Base-by-base conservation (phyloP, 2,888 invertebrate species). In the Campoplex capitator region DNA sequence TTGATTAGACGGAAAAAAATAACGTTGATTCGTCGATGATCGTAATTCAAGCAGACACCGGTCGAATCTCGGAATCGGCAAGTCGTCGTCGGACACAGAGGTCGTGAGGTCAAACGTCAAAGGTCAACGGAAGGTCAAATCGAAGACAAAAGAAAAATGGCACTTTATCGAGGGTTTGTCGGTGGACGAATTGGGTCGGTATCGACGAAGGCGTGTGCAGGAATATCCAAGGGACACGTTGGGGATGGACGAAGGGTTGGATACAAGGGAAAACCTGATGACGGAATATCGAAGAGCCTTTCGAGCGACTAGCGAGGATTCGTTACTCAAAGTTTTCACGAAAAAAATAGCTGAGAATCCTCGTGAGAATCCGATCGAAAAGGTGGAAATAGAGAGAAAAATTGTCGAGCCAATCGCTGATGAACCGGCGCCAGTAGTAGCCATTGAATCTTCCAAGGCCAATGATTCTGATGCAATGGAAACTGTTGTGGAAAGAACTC, bases 111-210 rank as follows among this genome's bases (percentile, higher is more conserved):
- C 86, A 38, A 92, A 87, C 65, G 86, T 84, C 73, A 89, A 90
- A 74, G 85, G 86, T 79, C 67, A 67, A 13, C 89, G 88, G n/a
- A 89, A 84, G 18, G 84, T 88, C 28, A 88, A 87, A 65, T 74
- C 85, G 16, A 80, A 89, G 58, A 88, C 71, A 38, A 91, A 90
- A 83, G 91, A 92, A 56, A 91, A 90, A 93, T 94, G 94, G 92
- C 92, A 92, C 16, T 94, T 95, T 88, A 94, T 95, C 86, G 95
- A 95, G 48, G 95, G 95, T 38, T 91, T 95, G 71, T 95, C 95
- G n/a, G 95, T 96, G 67, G 96, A 96, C 90, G 95, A 95, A 88
- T 92, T 96, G 74, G 94, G 94, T 70, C 94, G 94, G 82, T 95
- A 95, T 90, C 94, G 95, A 51, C 94, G 95, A 77, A 94, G 95